Conservation (phyloP, 2,888 invertebrate genomes). For the Clunio marinus region DNA sequence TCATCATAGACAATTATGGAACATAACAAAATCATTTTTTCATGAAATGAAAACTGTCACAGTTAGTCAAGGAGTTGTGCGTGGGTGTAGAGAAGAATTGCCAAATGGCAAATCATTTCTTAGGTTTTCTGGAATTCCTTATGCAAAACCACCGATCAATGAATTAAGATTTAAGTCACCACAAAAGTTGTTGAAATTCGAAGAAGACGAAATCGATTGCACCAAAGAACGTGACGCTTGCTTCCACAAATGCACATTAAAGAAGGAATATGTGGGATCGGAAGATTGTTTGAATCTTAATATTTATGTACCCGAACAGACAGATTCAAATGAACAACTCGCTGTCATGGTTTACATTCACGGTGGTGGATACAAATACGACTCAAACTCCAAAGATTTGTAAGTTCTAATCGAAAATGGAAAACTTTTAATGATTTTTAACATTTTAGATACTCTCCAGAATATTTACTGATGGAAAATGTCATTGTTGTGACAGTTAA, state of each 20-base stretch:
- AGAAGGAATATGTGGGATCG: constrained; percentile 44
- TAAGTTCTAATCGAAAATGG: not conserved
- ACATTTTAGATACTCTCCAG: constrained; percentile 45
- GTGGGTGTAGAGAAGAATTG: constrained; percentile 50
- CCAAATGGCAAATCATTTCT: constrained; percentile 51
- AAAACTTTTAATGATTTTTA: not conserved
- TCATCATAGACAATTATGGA: too few relatives aligned
- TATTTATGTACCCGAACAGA: constrained; percentile 44
- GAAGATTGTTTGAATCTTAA: constrained; percentile 49
- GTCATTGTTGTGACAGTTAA: constrained; percentile 49
- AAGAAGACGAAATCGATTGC: constrained; percentile 46
- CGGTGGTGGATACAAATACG: not conserved
- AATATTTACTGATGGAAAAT: constrained; percentile 47
- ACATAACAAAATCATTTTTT: not conserved
- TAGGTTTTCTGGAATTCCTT: constrained; percentile 56
- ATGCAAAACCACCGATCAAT: constrained; percentile 56
- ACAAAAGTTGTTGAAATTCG: constrained; percentile 45
- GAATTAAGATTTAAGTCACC: constrained; percentile 50
- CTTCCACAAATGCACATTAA: constrained; percentile 46
- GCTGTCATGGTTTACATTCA: constrained; percentile 35
- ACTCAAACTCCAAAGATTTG: not conserved
- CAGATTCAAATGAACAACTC: not conserved
- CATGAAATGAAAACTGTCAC: constrained; percentile 42
- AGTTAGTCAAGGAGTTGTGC: constrained; percentile 53
- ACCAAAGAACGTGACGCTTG: constrained; percentile 46